Evolutionary conservation across 2,888 invertebrate species (phyloP).

Genomic region (Teleiodes luculella): DNA sequence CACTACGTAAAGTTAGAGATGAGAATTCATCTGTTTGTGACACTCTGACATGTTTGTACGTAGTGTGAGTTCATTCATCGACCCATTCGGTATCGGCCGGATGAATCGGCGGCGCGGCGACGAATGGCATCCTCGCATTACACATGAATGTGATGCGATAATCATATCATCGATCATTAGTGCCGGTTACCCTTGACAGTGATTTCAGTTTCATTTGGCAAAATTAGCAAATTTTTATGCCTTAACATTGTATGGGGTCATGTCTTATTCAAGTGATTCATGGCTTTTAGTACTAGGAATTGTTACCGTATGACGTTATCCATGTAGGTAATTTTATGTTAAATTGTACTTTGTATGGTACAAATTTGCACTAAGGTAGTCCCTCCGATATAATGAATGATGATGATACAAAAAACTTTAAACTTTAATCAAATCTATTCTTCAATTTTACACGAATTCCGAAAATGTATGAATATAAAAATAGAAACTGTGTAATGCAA

Average conservation of each 20-base stretch:
- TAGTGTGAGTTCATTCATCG: neutral
- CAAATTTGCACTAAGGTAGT: too few species aligned
- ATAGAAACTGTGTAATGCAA: too few species aligned
- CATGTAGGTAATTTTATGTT: too few species aligned
- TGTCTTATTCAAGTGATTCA: neutral
- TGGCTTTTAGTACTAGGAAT: neutral
- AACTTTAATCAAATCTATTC: too few species aligned
- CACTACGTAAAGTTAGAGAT: neutral
- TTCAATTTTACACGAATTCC: too few species aligned
- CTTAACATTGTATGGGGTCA: too few species aligned
- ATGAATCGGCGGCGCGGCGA: slow-evolving; percentile 3
- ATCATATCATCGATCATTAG: slow-evolving; percentile 11
- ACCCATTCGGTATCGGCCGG: slow-evolving; percentile 7
- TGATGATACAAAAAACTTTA: too few species aligned
- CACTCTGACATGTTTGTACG: neutral
- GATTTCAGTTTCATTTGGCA: slow-evolving; percentile 5
- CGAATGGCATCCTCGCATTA: slow-evolving; percentile 9
- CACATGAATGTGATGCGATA: slow-evolving; percentile 7
- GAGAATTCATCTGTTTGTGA: neutral
- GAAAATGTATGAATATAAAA: too few species aligned
- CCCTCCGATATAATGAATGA: too few species aligned
- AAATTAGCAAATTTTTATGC: neutral
- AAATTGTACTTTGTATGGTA: too few species aligned
- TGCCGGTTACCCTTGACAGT: slow-evolving; percentile 9
- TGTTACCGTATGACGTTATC: neutral